phyloP scores from a whole-genome alignment of 2,797 vertebrate genomes.

The Gorsachius magnificus region DNA sequence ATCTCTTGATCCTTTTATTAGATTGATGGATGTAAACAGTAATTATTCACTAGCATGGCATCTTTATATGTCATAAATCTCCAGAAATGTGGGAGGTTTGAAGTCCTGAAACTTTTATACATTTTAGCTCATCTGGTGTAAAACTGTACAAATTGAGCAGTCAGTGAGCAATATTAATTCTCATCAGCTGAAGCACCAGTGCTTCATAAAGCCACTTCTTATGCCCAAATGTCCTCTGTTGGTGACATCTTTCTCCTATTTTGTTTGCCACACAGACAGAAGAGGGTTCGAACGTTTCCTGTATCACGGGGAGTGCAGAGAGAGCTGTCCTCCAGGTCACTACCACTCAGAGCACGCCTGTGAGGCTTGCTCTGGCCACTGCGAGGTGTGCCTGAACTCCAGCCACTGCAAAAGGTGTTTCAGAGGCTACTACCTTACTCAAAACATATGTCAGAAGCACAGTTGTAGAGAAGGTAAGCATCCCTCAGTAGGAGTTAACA shows the following conservation, averaged over 20 bases:
- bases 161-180: not conserved
- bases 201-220: not conserved
- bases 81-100: not conserved
- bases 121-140: not conserved
- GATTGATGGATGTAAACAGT: not conserved
- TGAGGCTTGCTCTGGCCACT: conserved; percentile 79
- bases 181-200: not conserved
- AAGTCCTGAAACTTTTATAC: not conserved
- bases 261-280: conserved; percentile 75
- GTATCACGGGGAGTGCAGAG: conserved; percentile 80
- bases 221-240: not conserved
- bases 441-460: conserved; percentile 78
- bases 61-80: not conserved
- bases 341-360: conserved; percentile 77
- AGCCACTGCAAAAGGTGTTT: conserved; percentile 79
- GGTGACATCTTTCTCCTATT: not conserved
- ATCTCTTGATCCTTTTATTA: not conserved
- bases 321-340: conserved; percentile 81
- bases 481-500: not conserved
- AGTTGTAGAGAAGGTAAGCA: conserved; percentile 83
- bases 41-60: not conserved
- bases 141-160: not conserved
- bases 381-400: conserved; percentile 76
- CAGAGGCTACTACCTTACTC: conserved; percentile 69
- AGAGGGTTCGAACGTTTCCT: conserved; percentile 77